phyloP scores from a whole-genome alignment of 2,888 invertebrate species.

The Saturnia japonica region DNA sequence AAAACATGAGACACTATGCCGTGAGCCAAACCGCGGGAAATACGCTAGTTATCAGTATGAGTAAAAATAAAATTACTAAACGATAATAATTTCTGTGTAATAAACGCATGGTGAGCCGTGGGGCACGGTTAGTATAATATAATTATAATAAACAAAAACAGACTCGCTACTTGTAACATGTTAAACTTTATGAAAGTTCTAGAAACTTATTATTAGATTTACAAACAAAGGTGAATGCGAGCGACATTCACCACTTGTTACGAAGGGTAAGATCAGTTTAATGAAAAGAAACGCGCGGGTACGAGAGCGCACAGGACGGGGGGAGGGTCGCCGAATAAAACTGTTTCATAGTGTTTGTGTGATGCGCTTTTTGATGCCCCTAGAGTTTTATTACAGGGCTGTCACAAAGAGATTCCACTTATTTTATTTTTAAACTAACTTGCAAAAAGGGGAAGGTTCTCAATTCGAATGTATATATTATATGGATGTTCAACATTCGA shows the following conservation, averaged over 20 bases:
- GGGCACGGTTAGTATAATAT: too few relatives aligned
- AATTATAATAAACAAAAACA: not conserved
- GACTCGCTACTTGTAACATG: not conserved
- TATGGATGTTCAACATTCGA: too few relatives aligned
- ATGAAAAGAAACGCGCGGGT: conserved; percentile 1
- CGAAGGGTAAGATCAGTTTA: not conserved
- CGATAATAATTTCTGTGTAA: too few relatives aligned
- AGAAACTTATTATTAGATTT: conserved; percentile 2
- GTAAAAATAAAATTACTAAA: too few relatives aligned
- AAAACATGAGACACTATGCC: too few relatives aligned
- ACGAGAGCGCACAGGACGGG: not conserved
- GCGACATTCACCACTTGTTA: conserved; percentile 1
- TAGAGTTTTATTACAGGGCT: conserved; percentile 38
- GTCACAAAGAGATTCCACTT: not conserved
- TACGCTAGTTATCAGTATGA: too few relatives aligned
- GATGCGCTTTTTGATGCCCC: conserved; percentile 67
- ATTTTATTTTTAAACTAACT: too few relatives aligned
- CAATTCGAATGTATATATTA: too few relatives aligned
- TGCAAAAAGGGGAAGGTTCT: too few relatives aligned
- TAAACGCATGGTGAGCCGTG: too few relatives aligned
- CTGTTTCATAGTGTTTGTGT: conserved; percentile 36
- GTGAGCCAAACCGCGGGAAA: too few relatives aligned
- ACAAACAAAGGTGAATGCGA: conserved; percentile 5
- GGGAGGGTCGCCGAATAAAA: conserved; percentile 11
- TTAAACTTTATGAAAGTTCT: not conserved